Percentiles rank a stretch among this genome's conserved stretches.
phyloP scores from a whole-genome alignment of 2,888 invertebrate genomes.

The Sinhomidia bicolor region DNA sequence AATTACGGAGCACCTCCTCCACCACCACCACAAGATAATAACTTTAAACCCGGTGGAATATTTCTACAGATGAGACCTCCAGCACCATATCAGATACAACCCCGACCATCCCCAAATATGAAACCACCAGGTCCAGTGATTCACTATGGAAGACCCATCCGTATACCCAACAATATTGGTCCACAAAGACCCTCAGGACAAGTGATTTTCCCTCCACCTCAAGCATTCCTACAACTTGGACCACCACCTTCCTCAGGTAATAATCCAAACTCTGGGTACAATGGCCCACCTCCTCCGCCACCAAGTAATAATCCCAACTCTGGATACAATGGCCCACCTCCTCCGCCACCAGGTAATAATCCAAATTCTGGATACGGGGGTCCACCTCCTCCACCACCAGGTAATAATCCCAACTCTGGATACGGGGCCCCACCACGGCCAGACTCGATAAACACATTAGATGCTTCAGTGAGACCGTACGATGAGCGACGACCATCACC shows the following conservation, averaged over 20 bases:
- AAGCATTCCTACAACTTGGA: constrained; percentile 62
- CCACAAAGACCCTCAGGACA: constrained; percentile 71
- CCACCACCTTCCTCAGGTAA: too few species aligned
- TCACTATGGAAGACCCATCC: constrained; percentile 61
- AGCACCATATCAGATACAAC: constrained; percentile 54
- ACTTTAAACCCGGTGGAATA: constrained; percentile 30
- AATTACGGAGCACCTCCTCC: constrained; percentile 48
- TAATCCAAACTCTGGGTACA: too few species aligned
- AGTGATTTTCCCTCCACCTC: constrained; percentile 63
- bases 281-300: constrained; percentile 39
- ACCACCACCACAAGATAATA: constrained; percentile 31
- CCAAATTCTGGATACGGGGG: too few species aligned
- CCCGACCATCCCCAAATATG: constrained; percentile 57
- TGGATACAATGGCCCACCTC: constrained; percentile 32
- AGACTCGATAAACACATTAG: background rate
- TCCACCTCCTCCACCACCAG: constrained; percentile 39
- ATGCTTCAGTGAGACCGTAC: constrained; percentile 19
- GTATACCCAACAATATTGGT: constrained; percentile 63
- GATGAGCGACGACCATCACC: constrained; percentile 67
- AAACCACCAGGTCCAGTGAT: constrained; percentile 61
- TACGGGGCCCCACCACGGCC: constrained; percentile 58
- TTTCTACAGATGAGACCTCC: constrained; percentile 69
- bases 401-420: background rate
- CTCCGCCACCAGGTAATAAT: too few species aligned
- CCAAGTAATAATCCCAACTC: background rate